Evolutionary conservation across 1,140 invertebrate genomes (phyloP).

Genomic region (Aphis gossypii): DNA sequence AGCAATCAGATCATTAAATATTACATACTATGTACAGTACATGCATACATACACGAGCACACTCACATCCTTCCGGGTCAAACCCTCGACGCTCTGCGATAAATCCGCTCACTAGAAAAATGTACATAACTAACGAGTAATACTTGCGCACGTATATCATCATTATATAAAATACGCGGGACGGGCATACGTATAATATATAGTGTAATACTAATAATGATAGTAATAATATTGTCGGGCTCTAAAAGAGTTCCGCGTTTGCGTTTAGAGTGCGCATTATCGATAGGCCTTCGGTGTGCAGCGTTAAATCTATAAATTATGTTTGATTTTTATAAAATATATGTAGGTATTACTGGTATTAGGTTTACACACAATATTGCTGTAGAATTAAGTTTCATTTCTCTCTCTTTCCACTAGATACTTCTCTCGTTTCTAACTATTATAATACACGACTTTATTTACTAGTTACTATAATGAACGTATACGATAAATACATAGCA

Average conservation of each 20-base stretch:
- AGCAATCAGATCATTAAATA: background rate
- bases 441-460: background rate
- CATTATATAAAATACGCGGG: background rate
- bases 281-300: background rate
- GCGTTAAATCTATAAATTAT: background rate
- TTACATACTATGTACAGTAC: background rate
- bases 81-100: background rate
- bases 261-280: background rate
- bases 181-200: background rate
- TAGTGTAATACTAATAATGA: background rate
- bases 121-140: background rate
- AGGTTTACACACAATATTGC: background rate
- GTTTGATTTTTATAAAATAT: background rate
- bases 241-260: background rate
- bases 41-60: background rate
- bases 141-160: background rate
- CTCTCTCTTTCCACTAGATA: background rate
- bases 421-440: background rate
- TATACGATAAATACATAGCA: background rate
- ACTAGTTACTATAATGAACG: background rate
- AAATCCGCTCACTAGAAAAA: slow-evolving; percentile 21
- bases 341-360: background rate
- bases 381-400: background rate
- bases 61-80: slow-evolving; percentile 1
- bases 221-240: slow-evolving; percentile 13